Base-by-base conservation (phyloP, 1,140 invertebrate genomes). In the Conopomorpha cramerella region DNA sequence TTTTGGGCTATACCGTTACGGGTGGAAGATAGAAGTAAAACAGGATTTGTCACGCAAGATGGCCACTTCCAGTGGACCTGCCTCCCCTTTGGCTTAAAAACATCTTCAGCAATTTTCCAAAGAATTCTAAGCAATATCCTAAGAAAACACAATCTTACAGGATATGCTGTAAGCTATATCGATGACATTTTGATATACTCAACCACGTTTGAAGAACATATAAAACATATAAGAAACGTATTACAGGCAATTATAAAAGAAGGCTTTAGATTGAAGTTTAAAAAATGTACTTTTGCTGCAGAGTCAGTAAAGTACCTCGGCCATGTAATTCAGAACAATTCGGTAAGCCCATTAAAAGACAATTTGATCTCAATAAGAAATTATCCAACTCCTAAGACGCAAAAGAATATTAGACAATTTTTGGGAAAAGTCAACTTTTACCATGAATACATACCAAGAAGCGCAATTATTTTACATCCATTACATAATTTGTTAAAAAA, bases 1-100 rank as follows among this genome's bases (percentile, higher is more conserved):
- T 73, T 68, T 41, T 70, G 62, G 58, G 58, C 62, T 18, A 65
- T 67, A 12, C 55, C 62, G 6, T 11, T 63, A 2, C 15, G 43
- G 17, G 38, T 49, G 10, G 31, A 53, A 44, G 55, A 67, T 38
- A 54, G 54, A 41, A 8, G 47, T 8, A 66, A 70, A 38, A 58
- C 55, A 13, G 54, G n/a, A n/a, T n/a, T n/a, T n/a, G n/a, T n/a
- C 23, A 25, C 23, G n/a, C 23, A 25, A n/a, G 23, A 25, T 25
- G 23, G 23, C n/a, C 23, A 25, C n/a, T 25, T 25, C 23, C 23
- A 25, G n/a, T 25, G 23, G 23, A 25, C 23, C 23, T 25, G 23
- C 23, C n/a, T 25, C 6, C 23, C 23, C 6, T 25, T 25, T 25
- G 23, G 23, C 23, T 25, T 25, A 25, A 25, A 25, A n/a, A n/a